Base-by-base conservation (phyloP, 2,888 invertebrate genomes). In the Andrena bucephala region DNA sequence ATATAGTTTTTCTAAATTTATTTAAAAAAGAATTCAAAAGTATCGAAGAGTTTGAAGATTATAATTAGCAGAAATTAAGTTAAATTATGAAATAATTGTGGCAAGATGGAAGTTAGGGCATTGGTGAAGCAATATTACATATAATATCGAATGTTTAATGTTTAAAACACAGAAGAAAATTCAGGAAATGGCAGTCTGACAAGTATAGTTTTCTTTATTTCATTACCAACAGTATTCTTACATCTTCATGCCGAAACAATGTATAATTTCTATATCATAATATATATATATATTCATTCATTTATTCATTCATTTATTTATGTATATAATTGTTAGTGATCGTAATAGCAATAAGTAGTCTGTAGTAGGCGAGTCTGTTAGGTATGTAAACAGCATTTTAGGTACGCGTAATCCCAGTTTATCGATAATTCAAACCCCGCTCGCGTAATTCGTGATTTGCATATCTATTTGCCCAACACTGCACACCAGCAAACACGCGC, bases 161-260 rank as follows among this genome's bases (percentile, higher is more conserved):
- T 63, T 24, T 2, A 13, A 36, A 63, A 42, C 0, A 2, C 27
- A 16, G 0, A 57, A 24, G 24, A 57, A 59, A 10, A 48, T n/a
- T 20, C 42, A 36, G 7, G 5, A 31, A 13, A 8, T 62, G 68
- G 59, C 77, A 78, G 63, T 74, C 77, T 89, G 90, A 91, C 91
- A 92, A 91, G 90, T 91, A 92, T 92, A 92, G 90, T 91, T 89
- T 90, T 90, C 87, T 91, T 91, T 92, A 91, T 92, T 92, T 90
- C 91, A 91, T 91, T 91, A 91, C 90, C 91, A 91, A 91, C 91
- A 91, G 88, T 91, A 86, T 91, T 88, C 84, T 91, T 91, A 91
- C 91, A 91, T 90, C 79, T 63, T 73, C 85, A 91, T 90, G 91
- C 89, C 89, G 91, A 91, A 91, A 91, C 91, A 91, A 91, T 91